These are phyloP conservation scores for Daptonema setosum DNA, from an alignment of 2,888 invertebrate species.

Conservation along the genomic window DNA sequence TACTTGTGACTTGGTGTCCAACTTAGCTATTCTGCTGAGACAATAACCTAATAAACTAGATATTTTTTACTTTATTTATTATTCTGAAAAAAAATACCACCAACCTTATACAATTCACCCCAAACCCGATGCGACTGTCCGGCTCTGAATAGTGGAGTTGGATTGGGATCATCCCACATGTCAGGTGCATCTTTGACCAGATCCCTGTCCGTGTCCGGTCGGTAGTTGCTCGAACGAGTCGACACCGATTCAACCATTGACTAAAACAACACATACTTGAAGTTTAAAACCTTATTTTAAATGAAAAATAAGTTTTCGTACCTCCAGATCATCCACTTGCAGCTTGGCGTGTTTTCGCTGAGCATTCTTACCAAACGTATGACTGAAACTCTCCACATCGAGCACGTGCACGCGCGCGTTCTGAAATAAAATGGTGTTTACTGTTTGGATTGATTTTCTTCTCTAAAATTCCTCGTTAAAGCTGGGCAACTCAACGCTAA, in stretches of 20 bases:
- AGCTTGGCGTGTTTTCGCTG: constrained; percentile 66
- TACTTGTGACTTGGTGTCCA: too few species aligned
- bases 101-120: constrained; percentile 98
- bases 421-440: too few species aligned
- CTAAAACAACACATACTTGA: constrained; percentile 13
- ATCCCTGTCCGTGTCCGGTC: constrained; percentile 56
- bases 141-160: constrained; percentile 82
- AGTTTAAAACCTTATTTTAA: neutral
- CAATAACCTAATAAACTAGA: too few species aligned
- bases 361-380: constrained; percentile 82
- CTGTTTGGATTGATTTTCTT: too few species aligned
- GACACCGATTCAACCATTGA: constrained; percentile 47
- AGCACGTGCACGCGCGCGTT: constrained; percentile 73
- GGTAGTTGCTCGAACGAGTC: constrained; percentile 51
- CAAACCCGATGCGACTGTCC: constrained; percentile 91
- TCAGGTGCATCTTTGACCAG: constrained; percentile 44
- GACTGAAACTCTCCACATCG: constrained; percentile 79
- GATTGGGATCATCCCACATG: constrained; percentile 54
- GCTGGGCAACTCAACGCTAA: too few species aligned
- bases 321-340: constrained; percentile 46
- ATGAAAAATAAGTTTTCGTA: constrained; percentile 26
- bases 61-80: too few species aligned
- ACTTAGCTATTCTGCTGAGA: too few species aligned
- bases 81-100: too few species aligned
- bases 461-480: too few species aligned